Evolutionary conservation across 2,113 vertebrate genomes (phyloP), one percentile per base, ranked within the genome.

Genomic region (Meriones unguiculatus): DNA sequence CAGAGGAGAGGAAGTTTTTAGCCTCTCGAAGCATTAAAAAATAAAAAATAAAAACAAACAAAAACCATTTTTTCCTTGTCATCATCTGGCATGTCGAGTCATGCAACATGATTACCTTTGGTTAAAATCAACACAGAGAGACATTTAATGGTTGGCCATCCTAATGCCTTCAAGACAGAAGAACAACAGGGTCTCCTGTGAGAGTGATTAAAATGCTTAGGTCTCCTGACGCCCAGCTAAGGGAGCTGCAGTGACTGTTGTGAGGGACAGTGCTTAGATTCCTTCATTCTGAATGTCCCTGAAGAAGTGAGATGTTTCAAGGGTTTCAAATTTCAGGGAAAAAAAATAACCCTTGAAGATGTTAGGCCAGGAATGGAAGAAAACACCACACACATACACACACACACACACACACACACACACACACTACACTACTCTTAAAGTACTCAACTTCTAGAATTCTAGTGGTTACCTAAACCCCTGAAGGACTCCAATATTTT

Each of bases 61-160:
- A 46, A 46, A 46, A 46, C 46, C 46, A 57, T 57, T 57, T 57
- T 57, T 81, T 41, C 2, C 18, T n/a, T 85, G 59, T 38, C 25
- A 65, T 65, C 57, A 65, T 65, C 57, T 54, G n/a, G 64, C 30
- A 64, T 67, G 65, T 8, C 91, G 72, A 81, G 46, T 20, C n/a
- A 96, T 22, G 12, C 72, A 89, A 77, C 30, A 41, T 7, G 52
- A 91, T 88, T 75, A 86, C 59, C 64, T 72, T 89, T 93, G n/a
- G 69, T 57, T 87, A 80, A 92, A 94, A 81, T 75, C 73, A 93
- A 69, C 67, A 70, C 28, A 41, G 57, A 76, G 62, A 76, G 62
- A 93, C 85, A 67, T 72, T 28, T 76, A 81, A 80, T 20, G 57
- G 67, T 81, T 24, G 57, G 72, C 85, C 86, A 30, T 90, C 64